Evolutionary conservation across 1,140 invertebrate genomes (phyloP).

Genomic region (Octopus sinensis): DNA sequence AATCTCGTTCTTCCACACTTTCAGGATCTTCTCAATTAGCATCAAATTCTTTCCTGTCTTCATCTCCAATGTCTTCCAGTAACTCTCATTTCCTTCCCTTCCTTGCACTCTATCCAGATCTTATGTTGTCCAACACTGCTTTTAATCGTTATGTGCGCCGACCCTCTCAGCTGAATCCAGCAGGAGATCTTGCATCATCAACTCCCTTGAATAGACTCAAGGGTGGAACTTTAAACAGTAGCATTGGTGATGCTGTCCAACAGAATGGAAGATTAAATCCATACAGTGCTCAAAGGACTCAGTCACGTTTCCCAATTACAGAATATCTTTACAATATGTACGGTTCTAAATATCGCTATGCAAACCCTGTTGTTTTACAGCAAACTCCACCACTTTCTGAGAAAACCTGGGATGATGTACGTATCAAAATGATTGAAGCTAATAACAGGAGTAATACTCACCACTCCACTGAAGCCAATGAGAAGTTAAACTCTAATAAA

Average conservation of each 20-base stretch:
- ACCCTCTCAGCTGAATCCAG: background rate
- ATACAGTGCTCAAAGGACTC: background rate
- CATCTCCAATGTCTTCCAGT: background rate
- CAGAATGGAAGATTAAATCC: background rate
- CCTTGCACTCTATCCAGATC: no score
- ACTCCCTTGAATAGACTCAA: no score
- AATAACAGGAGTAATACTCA: no score
- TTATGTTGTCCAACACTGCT: background rate
- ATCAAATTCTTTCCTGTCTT: background rate
- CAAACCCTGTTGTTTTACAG: background rate
- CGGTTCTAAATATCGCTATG: background rate
- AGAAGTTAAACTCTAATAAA: no score
- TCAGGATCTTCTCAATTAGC: background rate
- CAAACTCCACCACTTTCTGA: background rate
- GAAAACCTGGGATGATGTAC: no score
- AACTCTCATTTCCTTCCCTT: no score
- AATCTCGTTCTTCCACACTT: background rate
- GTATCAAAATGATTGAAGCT: no score
- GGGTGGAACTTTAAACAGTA: no score
- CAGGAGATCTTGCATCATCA: no score
- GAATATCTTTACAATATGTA: conserved; percentile 6
- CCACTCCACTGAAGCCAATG: no score
- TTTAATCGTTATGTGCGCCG: background rate
- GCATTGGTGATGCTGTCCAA: background rate
- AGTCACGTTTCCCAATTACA: background rate